Percentiles rank a stretch among this genome's conserved stretches.
These are phyloP conservation scores for Acropora yongei DNA, from an alignment of 64 coral and sea anemone species.

Conservation along the genomic window DNA sequence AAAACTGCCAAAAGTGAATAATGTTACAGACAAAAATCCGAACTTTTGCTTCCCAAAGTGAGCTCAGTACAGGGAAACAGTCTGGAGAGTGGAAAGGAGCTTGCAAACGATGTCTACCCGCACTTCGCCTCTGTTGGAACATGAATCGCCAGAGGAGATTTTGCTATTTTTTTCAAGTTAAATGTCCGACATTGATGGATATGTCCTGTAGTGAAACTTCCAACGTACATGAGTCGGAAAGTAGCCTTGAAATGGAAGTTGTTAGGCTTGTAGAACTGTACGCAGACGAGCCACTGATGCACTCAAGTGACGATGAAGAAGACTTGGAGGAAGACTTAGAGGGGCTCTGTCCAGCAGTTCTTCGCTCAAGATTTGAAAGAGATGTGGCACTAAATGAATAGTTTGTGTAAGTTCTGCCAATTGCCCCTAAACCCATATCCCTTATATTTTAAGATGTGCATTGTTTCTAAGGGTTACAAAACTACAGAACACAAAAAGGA, in stretches of 20 bases:
- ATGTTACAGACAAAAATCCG: not conserved
- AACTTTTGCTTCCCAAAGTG: not conserved
- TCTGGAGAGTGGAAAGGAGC: not conserved
- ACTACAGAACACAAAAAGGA: no score
- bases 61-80: not conserved
- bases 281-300: constrained; percentile 38
- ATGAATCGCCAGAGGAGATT: not conserved
- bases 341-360: constrained; percentile 37
- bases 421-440: no score
- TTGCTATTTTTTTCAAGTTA: not conserved
- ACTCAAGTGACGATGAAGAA: constrained; percentile 53
- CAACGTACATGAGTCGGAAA: not conserved
- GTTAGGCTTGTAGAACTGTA: constrained; percentile 41
- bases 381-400: constrained; percentile 26
- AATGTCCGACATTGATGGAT: not conserved
- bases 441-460: no score
- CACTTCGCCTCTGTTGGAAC: not conserved
- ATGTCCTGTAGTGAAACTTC: not conserved
- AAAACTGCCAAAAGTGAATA: not conserved
- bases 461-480: no score
- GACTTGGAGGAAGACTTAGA: constrained; percentile 18
- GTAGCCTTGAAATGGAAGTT: not conserved
- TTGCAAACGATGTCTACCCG: not conserved
- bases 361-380: constrained; percentile 49
- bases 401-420: not conserved